Base-by-base conservation (phyloP, 2,113 vertebrate species). In the Carollia perspicillata region DNA sequence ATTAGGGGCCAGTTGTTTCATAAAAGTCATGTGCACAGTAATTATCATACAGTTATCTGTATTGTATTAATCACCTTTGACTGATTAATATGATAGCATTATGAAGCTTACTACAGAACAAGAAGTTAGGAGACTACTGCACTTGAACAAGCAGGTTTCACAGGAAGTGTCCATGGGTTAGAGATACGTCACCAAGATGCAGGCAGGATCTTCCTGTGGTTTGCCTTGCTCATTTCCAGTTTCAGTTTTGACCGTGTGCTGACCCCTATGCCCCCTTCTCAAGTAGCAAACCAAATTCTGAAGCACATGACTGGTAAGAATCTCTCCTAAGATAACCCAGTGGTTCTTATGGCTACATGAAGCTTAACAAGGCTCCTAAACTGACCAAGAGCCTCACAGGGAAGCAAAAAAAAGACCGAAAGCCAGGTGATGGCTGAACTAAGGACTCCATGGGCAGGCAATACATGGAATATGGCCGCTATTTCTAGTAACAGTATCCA, bases 191-290 rank as follows among this genome's bases (percentile, higher is more conserved):
- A 94, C 83, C 79, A 87, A 94, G 40, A 23, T 60, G 90, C 13
- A 83, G 75, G 89, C 84, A 93, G 35, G 47, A 93, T 95, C 96
- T 97, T 95, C 94, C 95, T 96, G 89, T 95, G 91, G 94, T 97
- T 93, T 97, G 89, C 66, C 40, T 80, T 96, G 33, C 65, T 84
- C 92, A 96, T 83, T 95, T 96, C 93, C 20, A 40, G 63, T 80
- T 83, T 96, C 95, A 84, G 83, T 95, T 96, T 89, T 86, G n/a
- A 95, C 94, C 0, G 18, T 95, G 51, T 93, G 37, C 60, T 78
- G 60, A 53, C 87, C n/a, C 89, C 78, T 88, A 83, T 74, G 42
- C 55, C 66, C 5, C 47, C 77, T 69, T 86, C 93, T 89, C 80
- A 84, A 77, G 69, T 18, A 79, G 78, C 77, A 96, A 81, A 68